Evolutionary conservation across 2,888 invertebrate genomes (phyloP).

Genomic region (Limnephilus rhombicus): DNA sequence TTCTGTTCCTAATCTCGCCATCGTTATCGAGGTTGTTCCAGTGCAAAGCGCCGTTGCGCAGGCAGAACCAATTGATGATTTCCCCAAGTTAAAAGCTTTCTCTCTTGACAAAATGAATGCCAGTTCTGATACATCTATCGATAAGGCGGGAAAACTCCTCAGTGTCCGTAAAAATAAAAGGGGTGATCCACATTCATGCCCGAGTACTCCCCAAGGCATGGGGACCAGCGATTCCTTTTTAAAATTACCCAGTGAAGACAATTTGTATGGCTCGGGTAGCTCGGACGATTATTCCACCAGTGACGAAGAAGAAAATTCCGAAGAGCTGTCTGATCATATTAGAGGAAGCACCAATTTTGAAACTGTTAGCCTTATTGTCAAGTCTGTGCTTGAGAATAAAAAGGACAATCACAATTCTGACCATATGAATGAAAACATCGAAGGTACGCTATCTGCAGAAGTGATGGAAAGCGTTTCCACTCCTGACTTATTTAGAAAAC

Average conservation of each 20-base stretch:
- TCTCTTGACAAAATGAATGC: constrained; percentile 72
- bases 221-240: constrained; percentile 72
- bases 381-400: constrained; percentile 75
- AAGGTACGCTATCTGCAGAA: neutral
- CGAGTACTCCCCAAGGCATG: constrained; percentile 71
- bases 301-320: constrained; percentile 75
- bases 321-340: constrained; percentile 72
- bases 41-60: neutral
- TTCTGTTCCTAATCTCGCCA: constrained; percentile 56
- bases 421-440: constrained; percentile 13
- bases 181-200: constrained; percentile 73
- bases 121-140: constrained; percentile 67
- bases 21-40: constrained; percentile 58
- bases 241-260: constrained; percentile 70
- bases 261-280: constrained; percentile 71
- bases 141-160: constrained; percentile 60
- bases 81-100: constrained; percentile 71
- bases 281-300: constrained; percentile 74
- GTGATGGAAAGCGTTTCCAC: constrained; percentile 6
- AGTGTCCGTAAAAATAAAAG: constrained; percentile 56
- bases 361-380: constrained; percentile 79
- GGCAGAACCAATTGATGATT: constrained; percentile 5
- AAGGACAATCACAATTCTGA: constrained; percentile 66
- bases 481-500: constrained; percentile 16
- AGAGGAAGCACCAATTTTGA: constrained; percentile 72